Evolutionary conservation across 2,888 invertebrate species (phyloP).

Genomic region (Vanessa cardui): DNA sequence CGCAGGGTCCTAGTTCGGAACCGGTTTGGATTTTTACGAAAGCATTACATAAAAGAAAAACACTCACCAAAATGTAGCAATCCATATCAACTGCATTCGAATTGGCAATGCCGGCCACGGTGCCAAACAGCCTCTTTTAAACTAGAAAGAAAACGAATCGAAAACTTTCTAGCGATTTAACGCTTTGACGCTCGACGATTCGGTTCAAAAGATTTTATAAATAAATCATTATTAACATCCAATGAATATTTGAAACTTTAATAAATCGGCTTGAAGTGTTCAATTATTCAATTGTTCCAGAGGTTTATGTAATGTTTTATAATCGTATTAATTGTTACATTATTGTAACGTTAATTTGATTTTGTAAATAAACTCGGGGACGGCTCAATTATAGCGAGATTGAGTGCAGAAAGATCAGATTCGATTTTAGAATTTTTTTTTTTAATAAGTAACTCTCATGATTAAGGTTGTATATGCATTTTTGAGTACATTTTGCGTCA

Average conservation of each 20-base stretch:
- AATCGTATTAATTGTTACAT: neutral
- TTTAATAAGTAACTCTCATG: no score
- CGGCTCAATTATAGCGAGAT: neutral
- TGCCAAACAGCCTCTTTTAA: conserved; percentile 69
- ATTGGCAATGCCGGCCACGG: conserved; percentile 55
- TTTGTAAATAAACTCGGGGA: neutral
- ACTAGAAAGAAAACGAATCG: conserved; percentile 71
- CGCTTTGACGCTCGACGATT: conserved; percentile 54
- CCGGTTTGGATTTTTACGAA: conserved; percentile 34
- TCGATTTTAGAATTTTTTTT: neutral
- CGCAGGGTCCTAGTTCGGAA: conserved; percentile 21
- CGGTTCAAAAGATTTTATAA: conserved; percentile 37
- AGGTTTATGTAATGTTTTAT: conserved; percentile 4
- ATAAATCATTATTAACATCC: conserved; percentile 24
- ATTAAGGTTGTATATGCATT: neutral
- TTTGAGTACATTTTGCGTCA: no score
- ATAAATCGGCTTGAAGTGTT: conserved; percentile 7
- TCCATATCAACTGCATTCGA: conserved; percentile 57
- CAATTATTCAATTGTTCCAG: neutral
- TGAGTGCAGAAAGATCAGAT: neutral
- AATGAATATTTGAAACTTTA: conserved; percentile 8
- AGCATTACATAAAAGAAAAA: conserved; percentile 40
- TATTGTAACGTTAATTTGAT: neutral
- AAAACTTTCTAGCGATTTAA: conserved; percentile 76
- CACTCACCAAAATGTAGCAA: conserved; percentile 64